Base-by-base conservation (phyloP, 2,888 invertebrate species). In the Lithophane ornitopus region DNA sequence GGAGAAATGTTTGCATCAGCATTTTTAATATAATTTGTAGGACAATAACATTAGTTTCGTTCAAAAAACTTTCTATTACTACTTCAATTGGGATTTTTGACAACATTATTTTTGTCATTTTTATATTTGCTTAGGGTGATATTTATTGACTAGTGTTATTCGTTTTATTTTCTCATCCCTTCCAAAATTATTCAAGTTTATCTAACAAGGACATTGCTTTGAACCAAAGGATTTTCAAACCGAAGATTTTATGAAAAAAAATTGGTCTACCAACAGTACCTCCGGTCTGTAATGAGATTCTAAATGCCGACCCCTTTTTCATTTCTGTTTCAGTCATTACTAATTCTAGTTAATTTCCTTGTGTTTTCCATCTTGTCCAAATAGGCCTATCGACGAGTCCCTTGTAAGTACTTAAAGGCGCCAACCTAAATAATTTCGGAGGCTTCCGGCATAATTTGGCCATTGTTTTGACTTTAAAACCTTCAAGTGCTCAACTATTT, bases 331-430 rank as follows among this genome's bases (percentile, higher is more conserved):
- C 56, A 75, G 76, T 75, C 44, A 74, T 79, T 84, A 76, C 69
- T 71, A 79, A 86, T 81, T 81, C 71, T 67, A 76, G 74, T 63
- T 78, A 81, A 86, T 86, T 84, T 88, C 54, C 69, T 77, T 73
- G 75, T 86, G 76, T 80, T 76, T 80, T 72, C 68, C 76, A 74
- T 82, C 85, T 77, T 82, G 66, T 78, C 66, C 54, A 74, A 80
- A 70, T 44, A 58, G 70, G 73, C 56, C 67, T 63, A 68, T 65
- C 67, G 74, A 78, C 67, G 67, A 63, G 67, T 72, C 65, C 78
- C 65, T 80, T 86, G 78, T 59, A 81, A 80, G 70, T 62, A 78
- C 74, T 73, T 74, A 58, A 82, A 59, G 67, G 56, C 56, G 19
- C 59, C 52, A 74, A 66, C 66, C 66, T 73, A 73, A 81, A 84